A percentile compares a stretch with the other conserved stretches of the same genome.
Conservation (phyloP, 2,113 vertebrate genomes). For the Leucopsar rothschildi region DNA sequence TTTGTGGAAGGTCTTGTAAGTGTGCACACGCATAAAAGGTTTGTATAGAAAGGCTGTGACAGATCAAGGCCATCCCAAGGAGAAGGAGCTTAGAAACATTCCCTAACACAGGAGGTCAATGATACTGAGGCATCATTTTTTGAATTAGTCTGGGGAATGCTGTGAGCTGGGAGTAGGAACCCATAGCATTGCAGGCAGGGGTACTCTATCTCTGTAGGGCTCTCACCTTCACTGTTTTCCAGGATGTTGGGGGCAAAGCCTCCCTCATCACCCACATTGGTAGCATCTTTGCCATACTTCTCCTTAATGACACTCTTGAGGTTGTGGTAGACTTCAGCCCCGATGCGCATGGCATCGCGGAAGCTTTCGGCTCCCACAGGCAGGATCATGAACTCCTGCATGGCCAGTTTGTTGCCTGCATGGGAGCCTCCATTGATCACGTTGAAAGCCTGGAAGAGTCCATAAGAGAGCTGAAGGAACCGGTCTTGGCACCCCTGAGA, state of each 20-base stretch:
- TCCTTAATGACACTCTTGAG: slow-evolving; percentile 90
- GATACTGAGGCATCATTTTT: not conserved
- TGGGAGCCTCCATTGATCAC: slow-evolving; percentile 93
- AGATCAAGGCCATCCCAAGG: not conserved
- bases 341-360: slow-evolving; percentile 86
- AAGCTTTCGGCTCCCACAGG: slow-evolving; percentile 92
- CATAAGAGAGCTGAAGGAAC: not conserved
- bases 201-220: not conserved
- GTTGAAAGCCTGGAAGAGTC: slow-evolving; percentile 83
- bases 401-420: slow-evolving; percentile 89
- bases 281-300: slow-evolving; percentile 92
- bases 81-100: not conserved
- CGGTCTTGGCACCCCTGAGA: not conserved
- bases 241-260: slow-evolving; percentile 92
- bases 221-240: slow-evolving; percentile 92
- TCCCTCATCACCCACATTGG: slow-evolving; percentile 90
- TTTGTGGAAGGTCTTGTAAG: not conserved
- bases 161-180: not conserved
- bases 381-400: slow-evolving; percentile 95
- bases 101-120: not conserved
- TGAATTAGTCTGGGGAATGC: not conserved
- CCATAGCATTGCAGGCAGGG: not conserved
- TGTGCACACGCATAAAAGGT: fast-evolving
- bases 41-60: not conserved
- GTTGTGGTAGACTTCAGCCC: slow-evolving; percentile 91